Base-by-base conservation (phyloP, 2,888 invertebrate species). In the Drosophila acutilabella region DNA sequence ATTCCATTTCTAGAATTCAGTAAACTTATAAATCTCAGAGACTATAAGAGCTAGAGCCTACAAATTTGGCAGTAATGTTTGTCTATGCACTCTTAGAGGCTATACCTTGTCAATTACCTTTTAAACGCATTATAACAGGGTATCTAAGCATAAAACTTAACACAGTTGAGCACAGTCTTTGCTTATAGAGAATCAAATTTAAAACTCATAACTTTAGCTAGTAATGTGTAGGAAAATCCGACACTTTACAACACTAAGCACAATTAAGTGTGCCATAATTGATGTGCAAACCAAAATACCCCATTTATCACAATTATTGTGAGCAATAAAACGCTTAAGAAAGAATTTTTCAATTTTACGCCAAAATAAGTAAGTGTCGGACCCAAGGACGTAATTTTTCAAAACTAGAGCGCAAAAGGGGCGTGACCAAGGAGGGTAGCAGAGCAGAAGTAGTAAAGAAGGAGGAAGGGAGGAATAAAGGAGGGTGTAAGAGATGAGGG, bases 281-380 rank as follows among this genome's bases (percentile, higher is more conserved):
- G 16, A 33, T 10, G 2, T 6, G 6, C 5, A 18, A 45, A 23
- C 23, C 18, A 18, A 44, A 48, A 61, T 41, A 16, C 54, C 45
- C 14, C 0, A 18, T 2, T 2, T 2, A 10, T 4, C 8, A 45
- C 52, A 10, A 56, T 33, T 38, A 1, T 26, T 33, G 8, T 18
- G 48, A 56, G 20, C 64, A 61, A 57, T 64, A 77, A 83, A 72
- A 69, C 70, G 71, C 81, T 86, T 84, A 86, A 80, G 90, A 78
- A 90, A 80, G 91, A 91, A 91, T 91, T 91, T 91, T 91, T 91
- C 89, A 91, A 91, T 91, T 91, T 91, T 89, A 90, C 91, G 91
- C 89, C 89, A 89, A 91, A 90, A 90, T 90, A 89, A 88, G 89
- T 90, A 91, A 36, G 50, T 88, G 74, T 38, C 78, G 76, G 48